Evolutionary conservation across 2,797 vertebrate genomes (phyloP).

Genomic region (Simalia tracyae): DNA sequence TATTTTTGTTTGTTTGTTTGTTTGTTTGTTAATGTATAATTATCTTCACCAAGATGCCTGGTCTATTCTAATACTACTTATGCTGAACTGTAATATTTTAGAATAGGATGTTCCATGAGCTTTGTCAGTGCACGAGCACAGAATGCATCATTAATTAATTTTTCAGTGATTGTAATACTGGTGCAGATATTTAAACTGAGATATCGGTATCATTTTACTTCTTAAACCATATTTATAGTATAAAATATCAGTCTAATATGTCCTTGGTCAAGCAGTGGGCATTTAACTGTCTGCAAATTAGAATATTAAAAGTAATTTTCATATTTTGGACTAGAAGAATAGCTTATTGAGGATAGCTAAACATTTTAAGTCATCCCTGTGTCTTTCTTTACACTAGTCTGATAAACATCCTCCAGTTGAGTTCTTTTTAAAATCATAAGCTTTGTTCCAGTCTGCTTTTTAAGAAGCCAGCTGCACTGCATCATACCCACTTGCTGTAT

Average conservation of each 20-base stretch:
- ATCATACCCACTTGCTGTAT: slow-evolving; percentile 67
- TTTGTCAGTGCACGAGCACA: background rate
- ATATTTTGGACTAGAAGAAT: background rate
- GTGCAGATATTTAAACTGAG: slow-evolving; percentile 10
- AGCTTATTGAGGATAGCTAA: background rate
- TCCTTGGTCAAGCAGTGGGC: slow-evolving; percentile 19
- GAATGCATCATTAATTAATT: background rate
- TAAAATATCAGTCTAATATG: slow-evolving; percentile 1
- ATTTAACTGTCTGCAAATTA: background rate
- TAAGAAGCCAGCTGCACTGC: slow-evolving; percentile 28
- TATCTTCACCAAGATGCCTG: background rate
- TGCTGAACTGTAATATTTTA: background rate
- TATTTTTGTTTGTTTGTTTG: background rate
- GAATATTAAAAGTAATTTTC: slow-evolving; percentile 4
- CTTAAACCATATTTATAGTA: background rate
- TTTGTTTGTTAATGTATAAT: background rate
- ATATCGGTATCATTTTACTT: slow-evolving; percentile 2
- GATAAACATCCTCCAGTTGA: background rate
- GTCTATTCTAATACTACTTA: background rate
- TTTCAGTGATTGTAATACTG: background rate
- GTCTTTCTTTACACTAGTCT: slow-evolving; percentile 9
- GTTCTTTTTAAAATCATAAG: background rate
- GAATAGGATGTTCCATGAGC: background rate
- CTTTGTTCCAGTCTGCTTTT: background rate
- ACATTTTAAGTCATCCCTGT: background rate